phyloP scores from a whole-genome alignment of 2,888 invertebrate genomes.

The Hyposoter dolosus region DNA sequence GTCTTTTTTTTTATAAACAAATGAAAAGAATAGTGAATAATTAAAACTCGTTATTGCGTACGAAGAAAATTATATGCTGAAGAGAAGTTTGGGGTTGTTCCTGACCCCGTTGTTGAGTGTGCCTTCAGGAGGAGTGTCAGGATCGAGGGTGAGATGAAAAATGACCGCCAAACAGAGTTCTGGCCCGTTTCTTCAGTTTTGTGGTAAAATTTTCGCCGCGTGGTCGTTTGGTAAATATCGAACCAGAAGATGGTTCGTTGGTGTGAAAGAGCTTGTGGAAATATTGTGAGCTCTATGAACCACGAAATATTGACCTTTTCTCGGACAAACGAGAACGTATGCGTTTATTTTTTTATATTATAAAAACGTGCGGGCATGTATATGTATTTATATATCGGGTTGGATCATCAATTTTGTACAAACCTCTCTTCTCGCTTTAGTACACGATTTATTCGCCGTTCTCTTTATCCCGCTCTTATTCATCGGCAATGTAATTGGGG shows the following conservation, averaged over 20 bases:
- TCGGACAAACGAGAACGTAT: conserved; percentile 19
- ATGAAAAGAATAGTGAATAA: too few species aligned
- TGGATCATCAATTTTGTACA: conserved; percentile 18
- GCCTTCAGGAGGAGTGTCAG: too few species aligned
- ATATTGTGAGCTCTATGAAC: conserved; percentile 12
- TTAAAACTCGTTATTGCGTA: too few species aligned
- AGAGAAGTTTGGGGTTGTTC: too few species aligned
- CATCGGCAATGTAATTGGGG: conserved; percentile 43
- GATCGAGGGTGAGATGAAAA: too few species aligned
- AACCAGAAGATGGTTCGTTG: not conserved
- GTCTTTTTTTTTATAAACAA: too few species aligned
- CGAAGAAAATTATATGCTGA: too few species aligned
- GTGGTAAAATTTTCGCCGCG: too few species aligned
- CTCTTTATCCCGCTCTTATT: conserved; percentile 23
- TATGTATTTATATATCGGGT: not conserved
- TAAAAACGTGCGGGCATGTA: not conserved
- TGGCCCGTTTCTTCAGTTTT: too few species aligned
- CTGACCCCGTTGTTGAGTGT: too few species aligned
- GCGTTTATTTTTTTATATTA: conserved; percentile 20
- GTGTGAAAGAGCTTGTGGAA: conserved; percentile 7
- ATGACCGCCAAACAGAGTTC: too few species aligned
- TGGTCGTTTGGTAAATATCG: not conserved
- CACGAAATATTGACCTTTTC: conserved; percentile 40
- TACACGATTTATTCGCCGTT: conserved; percentile 28
- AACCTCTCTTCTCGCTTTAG: conserved; percentile 6